Evolutionary conservation across 2,797 vertebrate species (phyloP).

Genomic region (Leptodactylus fallax): DNA sequence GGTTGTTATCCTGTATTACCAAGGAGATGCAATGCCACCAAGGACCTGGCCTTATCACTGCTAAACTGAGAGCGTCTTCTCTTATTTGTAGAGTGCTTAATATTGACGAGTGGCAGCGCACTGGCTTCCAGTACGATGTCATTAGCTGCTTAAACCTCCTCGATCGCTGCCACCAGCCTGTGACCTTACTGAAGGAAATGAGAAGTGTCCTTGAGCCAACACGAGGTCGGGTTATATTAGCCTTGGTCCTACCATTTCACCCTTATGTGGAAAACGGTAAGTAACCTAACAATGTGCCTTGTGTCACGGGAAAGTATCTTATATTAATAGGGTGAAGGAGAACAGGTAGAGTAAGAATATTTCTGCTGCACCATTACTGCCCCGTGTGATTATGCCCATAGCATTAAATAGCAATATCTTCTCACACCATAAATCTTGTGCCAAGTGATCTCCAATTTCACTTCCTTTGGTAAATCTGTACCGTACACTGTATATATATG

Average conservation of each 20-base stretch:
- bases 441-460: too few relatives aligned
- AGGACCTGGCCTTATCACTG: too few relatives aligned
- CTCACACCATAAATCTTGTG: too few relatives aligned
- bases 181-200: constrained; percentile 89
- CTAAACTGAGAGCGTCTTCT: too few relatives aligned
- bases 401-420: too few relatives aligned
- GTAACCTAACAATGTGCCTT: constrained; percentile 64
- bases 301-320: background rate
- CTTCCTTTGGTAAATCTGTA: too few relatives aligned
- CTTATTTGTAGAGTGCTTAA: constrained; percentile 78
- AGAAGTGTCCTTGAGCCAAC: constrained; percentile 85
- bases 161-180: constrained; percentile 93
- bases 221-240: constrained; percentile 89
- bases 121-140: constrained; percentile 90
- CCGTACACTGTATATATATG: too few relatives aligned
- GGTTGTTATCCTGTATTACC: too few relatives aligned
- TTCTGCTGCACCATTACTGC: background rate
- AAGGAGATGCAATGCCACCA: too few relatives aligned
- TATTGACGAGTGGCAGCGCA: constrained; percentile 92
- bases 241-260: constrained; percentile 93
- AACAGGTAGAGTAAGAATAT: background rate
- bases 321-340: background rate
- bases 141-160: constrained; percentile 98
- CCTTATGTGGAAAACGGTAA: constrained; percentile 96
- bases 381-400: too few relatives aligned